Evolutionary conservation across 92 coral and sea anemone genomes (phyloP), one percentile per base, ranked within the genome.

Genomic region (Siderastrea siderea): DNA sequence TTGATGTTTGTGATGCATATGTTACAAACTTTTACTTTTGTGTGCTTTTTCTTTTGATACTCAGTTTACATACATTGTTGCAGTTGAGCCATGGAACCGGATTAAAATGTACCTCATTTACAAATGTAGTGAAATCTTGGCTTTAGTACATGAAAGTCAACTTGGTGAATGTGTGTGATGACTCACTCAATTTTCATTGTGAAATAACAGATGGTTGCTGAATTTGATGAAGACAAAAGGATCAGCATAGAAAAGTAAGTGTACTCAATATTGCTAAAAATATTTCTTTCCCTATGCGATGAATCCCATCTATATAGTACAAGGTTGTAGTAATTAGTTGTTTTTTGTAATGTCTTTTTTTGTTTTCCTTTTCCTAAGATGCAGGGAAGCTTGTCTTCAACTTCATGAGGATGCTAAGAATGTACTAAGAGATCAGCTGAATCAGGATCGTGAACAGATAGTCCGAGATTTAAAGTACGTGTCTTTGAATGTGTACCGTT

Each of bases 331-430:
- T 48, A 70, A 15, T 47, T 5, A 43, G 4, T 5, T 7, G 15
- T 47, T 86, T 12, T 43, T 67, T 59, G n/a, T 6, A 16, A 55
- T 71, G 8, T 6, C 8, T 8, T 59, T 57, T 67, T n/a, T 26
- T 65, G 0, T 3, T 11, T 65, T 17, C 12, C 11, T n/a, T 79
- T 26, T 74, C 19, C 14, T 43, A 47, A 98, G 99, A 74, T 98
- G 98, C 85, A 92, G 99, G 64, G 91, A 94, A 58, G 96, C 99
- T n/a, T 95, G 98, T 71, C 91, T 98, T 7, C 95, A 98, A 87
- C 93, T 98, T 17, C 99, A 98, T 59, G 98, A 95, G 47, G 96
- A 98, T 68, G 92, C 98, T 76, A 92, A 92, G 62, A 83, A 86
- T 53, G 82, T 82, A 71, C 69, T 96, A 54, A 87, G 95, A 81